Evolutionary conservation across 2,888 invertebrate species (phyloP).

Genomic region (Aphelenchoides bicaudatus): DNA sequence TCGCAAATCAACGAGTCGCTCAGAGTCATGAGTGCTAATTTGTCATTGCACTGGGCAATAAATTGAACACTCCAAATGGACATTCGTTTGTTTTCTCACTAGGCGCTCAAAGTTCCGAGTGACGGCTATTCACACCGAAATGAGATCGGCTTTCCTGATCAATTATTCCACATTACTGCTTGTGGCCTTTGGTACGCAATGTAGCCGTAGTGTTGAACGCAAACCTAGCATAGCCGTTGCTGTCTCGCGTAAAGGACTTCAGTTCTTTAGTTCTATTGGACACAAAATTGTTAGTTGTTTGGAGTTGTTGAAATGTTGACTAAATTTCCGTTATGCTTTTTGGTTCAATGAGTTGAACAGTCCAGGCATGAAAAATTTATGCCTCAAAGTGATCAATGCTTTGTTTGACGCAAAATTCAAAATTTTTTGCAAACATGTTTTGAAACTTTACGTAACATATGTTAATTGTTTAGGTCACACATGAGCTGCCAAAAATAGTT

Average conservation of each 20-base stretch:
- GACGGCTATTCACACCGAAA: background rate
- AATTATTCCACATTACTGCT: too few species aligned
- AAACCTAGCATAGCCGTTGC: constrained; percentile 6
- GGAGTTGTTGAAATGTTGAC: background rate
- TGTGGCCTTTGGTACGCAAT: background rate
- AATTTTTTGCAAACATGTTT: too few species aligned
- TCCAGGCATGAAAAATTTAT: too few species aligned
- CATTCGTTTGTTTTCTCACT: background rate
- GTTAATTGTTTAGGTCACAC: constrained; percentile 36
- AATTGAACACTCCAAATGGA: too few species aligned
- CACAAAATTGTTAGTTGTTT: constrained; percentile 32
- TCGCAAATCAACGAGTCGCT: too few species aligned
- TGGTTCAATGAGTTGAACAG: too few species aligned
- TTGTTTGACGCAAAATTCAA: too few species aligned
- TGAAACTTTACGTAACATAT: too few species aligned
- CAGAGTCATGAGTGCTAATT: too few species aligned
- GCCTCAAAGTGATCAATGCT: too few species aligned
- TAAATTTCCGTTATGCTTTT: background rate
- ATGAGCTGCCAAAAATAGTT: constrained; percentile 48
- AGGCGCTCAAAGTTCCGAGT: background rate
- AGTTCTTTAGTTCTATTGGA: constrained; percentile 37
- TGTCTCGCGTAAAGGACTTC: constrained; percentile 28
- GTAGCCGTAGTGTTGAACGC: background rate
- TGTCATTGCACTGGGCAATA: too few species aligned
- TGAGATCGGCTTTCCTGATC: background rate